phyloP scores from a whole-genome alignment of 2,888 invertebrate species.

The Cephus rjabovi region DNA sequence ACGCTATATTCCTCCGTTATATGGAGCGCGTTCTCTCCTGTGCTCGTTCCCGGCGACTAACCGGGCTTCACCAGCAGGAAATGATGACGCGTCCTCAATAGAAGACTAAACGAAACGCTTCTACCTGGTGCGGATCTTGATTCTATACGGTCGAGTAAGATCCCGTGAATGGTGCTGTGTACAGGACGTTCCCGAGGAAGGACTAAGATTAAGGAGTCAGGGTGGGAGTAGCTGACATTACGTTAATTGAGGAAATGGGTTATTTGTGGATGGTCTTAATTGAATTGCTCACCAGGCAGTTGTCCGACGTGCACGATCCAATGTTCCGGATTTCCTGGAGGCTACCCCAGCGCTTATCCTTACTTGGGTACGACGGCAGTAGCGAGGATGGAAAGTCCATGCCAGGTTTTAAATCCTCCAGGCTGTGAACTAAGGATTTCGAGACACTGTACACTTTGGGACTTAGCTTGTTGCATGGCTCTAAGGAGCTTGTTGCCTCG shows the following conservation, averaged over 20 bases:
- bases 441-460: constrained; percentile 75
- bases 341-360: constrained; percentile 71
- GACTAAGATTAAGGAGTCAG: background rate
- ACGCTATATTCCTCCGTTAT: background rate
- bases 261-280: background rate
- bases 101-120: constrained; percentile 34
- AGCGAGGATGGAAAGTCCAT: constrained; percentile 42
- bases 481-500: constrained; percentile 4
- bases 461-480: constrained; percentile 71
- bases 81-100: constrained; percentile 52
- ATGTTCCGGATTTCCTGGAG: constrained; percentile 73
- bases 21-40: background rate
- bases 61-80: constrained; percentile 45
- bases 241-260: background rate
- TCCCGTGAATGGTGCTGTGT: constrained; percentile 16
- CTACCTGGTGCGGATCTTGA: constrained; percentile 9
- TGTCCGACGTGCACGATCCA: constrained; percentile 45
- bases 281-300: constrained; percentile 49
- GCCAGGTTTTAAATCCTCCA: constrained; percentile 63
- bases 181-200: background rate
- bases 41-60: constrained; percentile 1
- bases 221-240: background rate
- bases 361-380: constrained; percentile 44
- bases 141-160: constrained; percentile 19
- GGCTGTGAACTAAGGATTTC: constrained; percentile 60